Base-by-base conservation (phyloP, 2,888 invertebrate species). In the Aphodius sticticus region DNA sequence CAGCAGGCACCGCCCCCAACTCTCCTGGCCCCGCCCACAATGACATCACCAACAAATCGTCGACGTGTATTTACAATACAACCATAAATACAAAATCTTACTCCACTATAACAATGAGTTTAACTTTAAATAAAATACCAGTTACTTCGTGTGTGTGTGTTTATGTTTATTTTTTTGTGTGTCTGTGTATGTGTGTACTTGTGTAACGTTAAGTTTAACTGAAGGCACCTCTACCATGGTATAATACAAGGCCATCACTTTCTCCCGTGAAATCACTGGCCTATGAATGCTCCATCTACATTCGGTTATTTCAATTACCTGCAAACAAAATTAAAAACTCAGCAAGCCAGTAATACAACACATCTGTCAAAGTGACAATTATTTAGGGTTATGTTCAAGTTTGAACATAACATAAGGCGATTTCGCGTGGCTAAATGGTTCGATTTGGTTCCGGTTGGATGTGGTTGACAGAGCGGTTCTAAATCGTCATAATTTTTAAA, bases 161-260 rank as follows among this genome's bases (percentile, higher is more conserved):
- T 6, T 15, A 12, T 74, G 74, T 74, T 16, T 36, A 26, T 15
- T 74, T 74, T 71, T 71, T 26, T 74, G n/a, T 36, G 35, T 7
- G 6, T 74, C 37, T 35, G 37, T 74, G 37, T 72, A 36, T 74
- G 35, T 74, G 37, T 74, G 74, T 37, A 36, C 36, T 36, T 74
- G 74, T 26, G 74, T 36, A 26, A 14, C 35, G 35, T 71, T 71
- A 36, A 36, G 37, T 36, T 75, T 75, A 75, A 76, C 76, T 69
- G 76, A 79, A 79, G 79, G 79, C 79, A 79, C 79, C 72, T 79
- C 79, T 71, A 79, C 79, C 72, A 76, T 76, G 79, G 76, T 75
- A 78, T 75, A 74, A 74, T 74, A 74, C 36, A 74, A 74, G 37
- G 35, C 74, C 74, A 36, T 74, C 53, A 53, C 7, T 9, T 53